Evolutionary conservation across 1,140 invertebrate species (phyloP).

Genomic region (Panagrolaimus sp.): DNA sequence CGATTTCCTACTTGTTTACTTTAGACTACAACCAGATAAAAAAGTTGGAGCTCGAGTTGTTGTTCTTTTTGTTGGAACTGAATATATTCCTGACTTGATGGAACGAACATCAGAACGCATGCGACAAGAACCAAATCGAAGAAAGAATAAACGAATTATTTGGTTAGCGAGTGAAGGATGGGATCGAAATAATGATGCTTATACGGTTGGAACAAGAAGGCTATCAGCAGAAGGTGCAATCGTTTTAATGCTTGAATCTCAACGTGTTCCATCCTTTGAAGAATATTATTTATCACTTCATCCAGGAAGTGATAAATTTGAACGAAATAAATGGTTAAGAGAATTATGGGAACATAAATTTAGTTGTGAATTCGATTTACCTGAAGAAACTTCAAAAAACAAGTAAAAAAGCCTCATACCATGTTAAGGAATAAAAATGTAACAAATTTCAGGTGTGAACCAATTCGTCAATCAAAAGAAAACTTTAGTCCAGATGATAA

Average conservation of each 20-base stretch:
- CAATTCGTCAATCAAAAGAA: conserved; percentile 54
- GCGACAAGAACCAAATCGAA: conserved; percentile 62
- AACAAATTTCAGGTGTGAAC: conserved; percentile 61
- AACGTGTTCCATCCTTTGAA: conserved; percentile 55
- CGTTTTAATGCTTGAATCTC: conserved; percentile 57
- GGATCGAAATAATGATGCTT: conserved; percentile 66
- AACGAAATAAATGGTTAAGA: conserved; percentile 68
- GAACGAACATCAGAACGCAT: conserved; percentile 48
- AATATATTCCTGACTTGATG: conserved; percentile 67
- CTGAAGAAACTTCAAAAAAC: conserved; percentile 36
- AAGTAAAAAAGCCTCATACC: conserved; percentile 20
- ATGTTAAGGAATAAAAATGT: conserved; percentile 9
- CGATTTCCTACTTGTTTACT: conserved; percentile 35
- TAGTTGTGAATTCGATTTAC: conserved; percentile 66
- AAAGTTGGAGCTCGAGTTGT: conserved; percentile 69
- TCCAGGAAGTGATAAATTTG: conserved; percentile 64
- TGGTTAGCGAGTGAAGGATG: conserved; percentile 67
- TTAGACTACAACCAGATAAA: conserved; percentile 65
- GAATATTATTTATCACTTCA: conserved; percentile 69
- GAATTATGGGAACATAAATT: conserved; percentile 75
- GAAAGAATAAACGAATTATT: conserved; percentile 60
- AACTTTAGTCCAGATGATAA: conserved; percentile 71
- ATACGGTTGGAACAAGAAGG: conserved; percentile 67
- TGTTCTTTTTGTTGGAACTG: conserved; percentile 72
- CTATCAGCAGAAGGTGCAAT: conserved; percentile 67